Evolutionary conservation across 2,113 vertebrate genomes (phyloP).

Genomic region (Cyphomyrus plagiostoma): DNA sequence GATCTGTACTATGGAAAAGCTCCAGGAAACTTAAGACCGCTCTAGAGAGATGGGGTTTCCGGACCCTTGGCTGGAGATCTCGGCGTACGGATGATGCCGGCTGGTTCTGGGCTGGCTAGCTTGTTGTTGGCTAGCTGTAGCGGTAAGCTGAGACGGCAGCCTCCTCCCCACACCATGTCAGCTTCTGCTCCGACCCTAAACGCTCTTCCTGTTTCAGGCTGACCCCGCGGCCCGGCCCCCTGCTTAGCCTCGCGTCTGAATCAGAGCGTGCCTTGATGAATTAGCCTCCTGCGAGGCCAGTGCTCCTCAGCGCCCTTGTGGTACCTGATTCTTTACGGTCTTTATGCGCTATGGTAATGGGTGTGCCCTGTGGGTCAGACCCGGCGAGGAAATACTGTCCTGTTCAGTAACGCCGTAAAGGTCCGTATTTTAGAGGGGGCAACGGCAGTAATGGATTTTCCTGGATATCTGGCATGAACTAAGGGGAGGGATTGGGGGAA

Average conservation of each 20-base stretch:
- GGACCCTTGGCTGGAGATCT: not conserved
- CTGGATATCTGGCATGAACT: not conserved
- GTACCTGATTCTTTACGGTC: not conserved
- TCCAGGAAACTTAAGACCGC: not conserved
- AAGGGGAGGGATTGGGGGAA: not conserved
- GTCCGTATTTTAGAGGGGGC: not conserved
- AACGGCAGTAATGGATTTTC: conserved; percentile 4
- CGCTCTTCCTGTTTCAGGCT: not conserved
- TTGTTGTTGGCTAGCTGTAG: not conserved
- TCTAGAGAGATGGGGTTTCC: not conserved
- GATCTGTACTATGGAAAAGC: not conserved
- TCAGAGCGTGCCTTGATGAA: not conserved
- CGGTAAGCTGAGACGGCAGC: not conserved
- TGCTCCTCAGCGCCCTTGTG: not conserved
- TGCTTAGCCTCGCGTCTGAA: not conserved
- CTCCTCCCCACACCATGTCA: not conserved
- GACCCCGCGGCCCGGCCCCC: not conserved
- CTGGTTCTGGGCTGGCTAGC: not conserved
- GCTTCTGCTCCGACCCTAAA: not conserved
- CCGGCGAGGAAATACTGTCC: not conserved
- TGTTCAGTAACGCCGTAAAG: not conserved
- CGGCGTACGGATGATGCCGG: not conserved
- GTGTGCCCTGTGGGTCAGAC: not conserved
- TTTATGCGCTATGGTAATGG: not conserved
- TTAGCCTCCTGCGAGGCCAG: not conserved